phyloP scores from a whole-genome alignment of 2,113 vertebrate species.

The Cochlearius cochlearius region DNA sequence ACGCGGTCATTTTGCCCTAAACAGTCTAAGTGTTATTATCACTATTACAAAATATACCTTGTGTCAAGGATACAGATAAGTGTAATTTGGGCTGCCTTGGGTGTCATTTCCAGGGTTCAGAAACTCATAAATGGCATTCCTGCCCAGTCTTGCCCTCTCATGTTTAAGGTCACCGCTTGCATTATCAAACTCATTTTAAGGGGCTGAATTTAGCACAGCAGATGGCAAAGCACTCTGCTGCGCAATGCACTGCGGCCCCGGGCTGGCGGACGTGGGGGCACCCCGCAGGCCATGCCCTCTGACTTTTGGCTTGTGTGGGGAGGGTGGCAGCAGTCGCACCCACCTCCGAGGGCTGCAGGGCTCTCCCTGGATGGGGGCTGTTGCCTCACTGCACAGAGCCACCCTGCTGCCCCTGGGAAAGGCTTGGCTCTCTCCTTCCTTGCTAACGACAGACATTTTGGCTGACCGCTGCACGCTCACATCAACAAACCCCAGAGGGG shows the following conservation, averaged over 20 bases:
- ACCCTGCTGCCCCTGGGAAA: accelerated
- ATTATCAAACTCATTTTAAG: background rate
- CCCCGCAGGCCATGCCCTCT: background rate
- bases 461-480: background rate
- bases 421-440: background rate
- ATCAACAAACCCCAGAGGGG: background rate
- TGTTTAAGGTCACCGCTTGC: background rate
- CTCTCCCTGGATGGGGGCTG: background rate
- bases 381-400: background rate
- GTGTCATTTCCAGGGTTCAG: background rate
- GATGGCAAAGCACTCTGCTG: background rate
- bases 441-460: background rate
- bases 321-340: background rate
- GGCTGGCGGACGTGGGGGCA: accelerated
- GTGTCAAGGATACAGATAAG: background rate
- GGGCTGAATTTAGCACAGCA: background rate
- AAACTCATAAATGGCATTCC: background rate
- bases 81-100: background rate
- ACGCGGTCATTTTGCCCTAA: accelerated
- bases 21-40: background rate
- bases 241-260: accelerated
- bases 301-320: background rate
- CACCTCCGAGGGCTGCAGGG: background rate
- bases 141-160: background rate
- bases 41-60: background rate